Evolutionary conservation across 64 coral and sea anemone genomes (phyloP), one percentile per base, ranked within the genome.

Genomic region (Stichodactyla helianthus): DNA sequence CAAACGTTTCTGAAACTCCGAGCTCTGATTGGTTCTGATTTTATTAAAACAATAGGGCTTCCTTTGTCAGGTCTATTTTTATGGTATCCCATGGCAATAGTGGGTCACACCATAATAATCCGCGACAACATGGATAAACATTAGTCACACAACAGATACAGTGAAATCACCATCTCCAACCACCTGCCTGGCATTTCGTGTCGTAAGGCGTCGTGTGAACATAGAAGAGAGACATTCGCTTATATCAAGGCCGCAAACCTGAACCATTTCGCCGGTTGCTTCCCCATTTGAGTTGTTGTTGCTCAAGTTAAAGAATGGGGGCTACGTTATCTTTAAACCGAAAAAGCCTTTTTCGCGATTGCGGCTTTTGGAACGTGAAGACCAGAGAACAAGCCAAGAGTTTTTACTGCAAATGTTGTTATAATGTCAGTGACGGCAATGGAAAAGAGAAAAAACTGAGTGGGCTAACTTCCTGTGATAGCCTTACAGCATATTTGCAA

Each of bases 351-450:
- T 55, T 97, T 8, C 94, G 91, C 18, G 94, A 93, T 62, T 93
- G 91, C 59, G 86, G 88, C 53, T 68, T 97, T 35, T 97, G 94
- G 94, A 97, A 93, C 64, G 51, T 90, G 16, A 97, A 97, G 59
- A 82, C 91, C 71, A 79, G 94, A 76, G 94, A 93, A 77, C 92
- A 59, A 52, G 86, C 85, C 10, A 97, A 93, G 60, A 87, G 59
- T 62, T 97, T 90, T 77, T 89, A 90, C 53, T 97, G 94, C 53
- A 97, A 93, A 77, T 97, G 91, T 82, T 97, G 94, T 77, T 97
- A 93, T 93, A 91, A 97, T 90, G 88, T 93, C 23, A 91, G 87
- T 51, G 82, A 85, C 28, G 86, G 83, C 57, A 55, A 56, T 20
- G 78, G 76, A 64, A 97, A 87, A 77, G 91, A 93, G 55, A 92